Conservation (phyloP, 2,797 vertebrate genomes). For the Phrynocephalus forsythii region DNA sequence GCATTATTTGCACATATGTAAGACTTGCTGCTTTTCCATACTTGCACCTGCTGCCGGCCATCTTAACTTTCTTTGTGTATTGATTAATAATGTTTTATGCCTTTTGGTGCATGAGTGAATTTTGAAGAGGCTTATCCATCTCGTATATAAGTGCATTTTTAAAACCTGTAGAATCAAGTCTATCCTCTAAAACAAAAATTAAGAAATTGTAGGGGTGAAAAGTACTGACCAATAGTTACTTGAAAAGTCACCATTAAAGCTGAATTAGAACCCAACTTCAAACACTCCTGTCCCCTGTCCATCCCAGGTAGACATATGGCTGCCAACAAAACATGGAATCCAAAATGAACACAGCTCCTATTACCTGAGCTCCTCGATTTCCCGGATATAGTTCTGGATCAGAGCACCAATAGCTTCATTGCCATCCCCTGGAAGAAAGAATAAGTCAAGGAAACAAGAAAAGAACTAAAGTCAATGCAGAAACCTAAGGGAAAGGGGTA, state of each 20-base stretch:
- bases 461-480: neutral
- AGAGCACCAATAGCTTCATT: constrained; percentile 92
- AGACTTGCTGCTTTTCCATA: neutral
- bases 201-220: neutral
- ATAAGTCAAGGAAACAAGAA: neutral
- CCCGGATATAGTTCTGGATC: constrained; percentile 95
- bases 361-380: constrained; percentile 95
- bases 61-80: neutral
- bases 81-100: neutral
- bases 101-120: neutral
- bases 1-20: neutral
- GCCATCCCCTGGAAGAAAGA: constrained; percentile 82
- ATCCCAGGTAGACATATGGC: neutral
- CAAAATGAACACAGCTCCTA: neutral
- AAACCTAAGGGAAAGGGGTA: neutral
- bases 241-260: neutral
- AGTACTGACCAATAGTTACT: neutral
- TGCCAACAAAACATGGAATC: neutral
- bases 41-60: neutral
- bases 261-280: neutral
- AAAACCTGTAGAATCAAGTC: too few relatives aligned
- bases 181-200: neutral
- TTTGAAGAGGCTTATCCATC: neutral
- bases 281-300: neutral
- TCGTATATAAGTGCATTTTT: neutral